These are phyloP conservation scores for Drosophila paulistorum DNA, from an alignment of 1,140 invertebrate species.

Conservation along the genomic window DNA sequence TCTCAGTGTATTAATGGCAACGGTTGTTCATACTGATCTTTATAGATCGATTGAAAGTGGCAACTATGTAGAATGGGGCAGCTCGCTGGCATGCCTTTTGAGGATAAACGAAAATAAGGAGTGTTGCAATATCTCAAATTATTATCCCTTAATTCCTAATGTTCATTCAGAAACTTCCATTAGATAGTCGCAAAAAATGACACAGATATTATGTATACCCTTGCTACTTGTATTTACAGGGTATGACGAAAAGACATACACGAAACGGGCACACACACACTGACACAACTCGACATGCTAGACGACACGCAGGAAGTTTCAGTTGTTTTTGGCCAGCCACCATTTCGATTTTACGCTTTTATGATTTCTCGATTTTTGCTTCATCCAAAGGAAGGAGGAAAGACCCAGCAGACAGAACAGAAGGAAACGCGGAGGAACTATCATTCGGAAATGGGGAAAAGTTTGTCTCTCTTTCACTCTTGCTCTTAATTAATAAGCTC, in stretches of 20 bases:
- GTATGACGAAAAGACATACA: neutral
- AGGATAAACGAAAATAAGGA: no score
- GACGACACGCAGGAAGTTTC: slow-evolving; percentile 11
- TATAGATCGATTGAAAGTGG: no score
- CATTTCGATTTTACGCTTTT: slow-evolving; percentile 80
- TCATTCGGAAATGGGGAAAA: neutral
- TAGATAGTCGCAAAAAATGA: no score
- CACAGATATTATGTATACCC: neutral
- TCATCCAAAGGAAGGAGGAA: neutral
- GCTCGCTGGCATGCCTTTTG: no score
- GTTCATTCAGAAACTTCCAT: no score
- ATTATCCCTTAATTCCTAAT: no score
- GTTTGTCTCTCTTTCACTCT: slow-evolving; percentile 9
- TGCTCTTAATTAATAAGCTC: slow-evolving; percentile 76
- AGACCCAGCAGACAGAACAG: neutral
- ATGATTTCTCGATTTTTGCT: slow-evolving; percentile 72
- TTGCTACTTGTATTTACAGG: neutral
- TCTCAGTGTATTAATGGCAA: no score
- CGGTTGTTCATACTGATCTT: no score
- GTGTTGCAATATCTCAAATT: no score
- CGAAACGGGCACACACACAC: slow-evolving; percentile 25
- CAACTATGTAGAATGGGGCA: no score
- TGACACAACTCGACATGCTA: slow-evolving; percentile 33
- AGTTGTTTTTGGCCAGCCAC: slow-evolving; percentile 61
- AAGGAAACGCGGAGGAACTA: neutral